Conservation (phyloP, 2,797 vertebrate genomes). For the Nyctalus aviator region DNA sequence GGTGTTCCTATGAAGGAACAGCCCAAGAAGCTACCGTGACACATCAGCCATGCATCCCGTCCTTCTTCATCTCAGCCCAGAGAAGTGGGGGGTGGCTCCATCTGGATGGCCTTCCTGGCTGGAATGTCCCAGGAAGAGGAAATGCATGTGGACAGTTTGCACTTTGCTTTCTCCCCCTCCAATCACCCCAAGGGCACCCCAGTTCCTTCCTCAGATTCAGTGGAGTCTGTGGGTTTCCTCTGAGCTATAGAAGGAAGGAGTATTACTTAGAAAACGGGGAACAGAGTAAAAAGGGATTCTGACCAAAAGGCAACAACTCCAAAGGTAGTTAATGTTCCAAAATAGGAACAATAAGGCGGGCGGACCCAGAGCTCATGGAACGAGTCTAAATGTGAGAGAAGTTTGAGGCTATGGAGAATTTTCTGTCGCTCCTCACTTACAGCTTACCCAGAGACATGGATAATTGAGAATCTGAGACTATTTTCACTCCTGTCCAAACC, state of each 20-base stretch:
- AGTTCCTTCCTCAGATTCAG: constrained; percentile 5
- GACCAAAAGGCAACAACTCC: constrained; percentile 57
- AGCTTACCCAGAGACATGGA: neutral
- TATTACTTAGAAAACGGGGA: constrained; percentile 68
- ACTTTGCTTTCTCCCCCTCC: neutral
- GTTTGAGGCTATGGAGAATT: neutral
- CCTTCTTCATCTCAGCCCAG: neutral
- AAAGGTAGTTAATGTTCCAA: constrained; percentile 16
- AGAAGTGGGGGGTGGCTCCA: neutral
- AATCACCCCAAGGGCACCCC: neutral
- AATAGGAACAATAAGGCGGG: neutral
- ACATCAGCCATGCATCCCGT: neutral
- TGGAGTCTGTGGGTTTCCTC: constrained; percentile 62
- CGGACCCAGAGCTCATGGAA: neutral
- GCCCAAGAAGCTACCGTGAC: neutral
- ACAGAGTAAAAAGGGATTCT: constrained; percentile 55
- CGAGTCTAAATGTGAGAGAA: neutral
- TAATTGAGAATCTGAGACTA: neutral
- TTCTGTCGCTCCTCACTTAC: neutral
- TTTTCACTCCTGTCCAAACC: constrained; percentile 37
- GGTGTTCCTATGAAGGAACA: neutral
- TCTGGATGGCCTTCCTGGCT: neutral
- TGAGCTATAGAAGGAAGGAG: neutral
- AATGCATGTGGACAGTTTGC: neutral
- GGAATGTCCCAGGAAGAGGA: neutral